Evolutionary conservation across 2,797 vertebrate genomes (phyloP).

Genomic region (Argyrosomus regius): DNA sequence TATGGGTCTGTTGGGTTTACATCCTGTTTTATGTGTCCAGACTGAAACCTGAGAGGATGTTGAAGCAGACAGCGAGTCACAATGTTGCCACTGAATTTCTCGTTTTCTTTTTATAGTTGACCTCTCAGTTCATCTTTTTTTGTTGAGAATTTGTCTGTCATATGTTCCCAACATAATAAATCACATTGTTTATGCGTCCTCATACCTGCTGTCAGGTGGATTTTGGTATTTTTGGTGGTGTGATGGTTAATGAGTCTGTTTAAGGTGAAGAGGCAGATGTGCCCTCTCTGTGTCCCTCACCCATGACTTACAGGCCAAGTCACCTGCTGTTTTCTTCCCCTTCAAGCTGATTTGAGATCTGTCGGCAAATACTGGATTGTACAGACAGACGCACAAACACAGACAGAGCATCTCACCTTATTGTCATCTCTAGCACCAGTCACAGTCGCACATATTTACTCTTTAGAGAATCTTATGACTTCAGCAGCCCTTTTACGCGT

Average conservation of each 20-base stretch:
- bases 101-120: slow-evolving; percentile 1
- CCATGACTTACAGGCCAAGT: neutral
- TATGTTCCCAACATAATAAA: neutral
- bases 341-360: slow-evolving; percentile 21
- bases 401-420: slow-evolving; percentile 22
- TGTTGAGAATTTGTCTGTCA: neutral
- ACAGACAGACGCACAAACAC: slow-evolving; percentile 10
- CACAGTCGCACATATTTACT: slow-evolving; percentile 31
- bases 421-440: slow-evolving; percentile 18
- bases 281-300: slow-evolving; percentile 32
- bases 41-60: slow-evolving; percentile 40
- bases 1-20: slow-evolving; percentile 23
- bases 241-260: neutral
- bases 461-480: slow-evolving; percentile 53
- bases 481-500: slow-evolving; percentile 53
- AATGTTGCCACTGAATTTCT: slow-evolving; percentile 16
- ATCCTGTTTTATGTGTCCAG: slow-evolving; percentile 41
- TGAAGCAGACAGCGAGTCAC: neutral
- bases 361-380: neutral
- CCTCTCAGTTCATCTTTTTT: neutral
- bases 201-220: slow-evolving; percentile 5
- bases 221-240: neutral
- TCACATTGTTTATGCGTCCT: neutral
- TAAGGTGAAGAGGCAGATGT: slow-evolving; percentile 3
- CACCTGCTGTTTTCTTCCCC: slow-evolving; percentile 16